phyloP scores from a whole-genome alignment of 2,888 invertebrate genomes.

The Xanthia icteritia region DNA sequence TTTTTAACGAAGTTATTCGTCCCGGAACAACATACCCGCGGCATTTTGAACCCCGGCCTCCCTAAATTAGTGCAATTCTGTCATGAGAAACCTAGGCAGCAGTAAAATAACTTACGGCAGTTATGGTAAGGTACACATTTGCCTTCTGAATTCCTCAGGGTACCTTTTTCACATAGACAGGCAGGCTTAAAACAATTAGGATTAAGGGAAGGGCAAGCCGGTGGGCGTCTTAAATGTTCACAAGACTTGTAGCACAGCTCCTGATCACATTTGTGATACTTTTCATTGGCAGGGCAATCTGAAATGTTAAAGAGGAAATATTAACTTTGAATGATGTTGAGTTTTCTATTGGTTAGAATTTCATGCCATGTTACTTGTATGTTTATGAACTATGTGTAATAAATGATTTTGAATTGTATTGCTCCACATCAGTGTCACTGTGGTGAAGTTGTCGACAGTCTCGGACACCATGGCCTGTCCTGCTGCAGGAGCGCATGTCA shows the following conservation, averaged over 20 bases:
- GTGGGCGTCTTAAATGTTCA: constrained; percentile 26
- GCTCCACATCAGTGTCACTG: no score
- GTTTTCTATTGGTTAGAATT: no score
- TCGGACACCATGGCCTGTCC: no score
- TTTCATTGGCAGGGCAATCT: constrained; percentile 50
- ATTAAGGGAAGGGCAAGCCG: constrained; percentile 31
- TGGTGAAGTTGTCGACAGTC: no score
- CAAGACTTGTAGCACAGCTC: constrained; percentile 53
- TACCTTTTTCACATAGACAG: constrained; percentile 28
- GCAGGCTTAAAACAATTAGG: constrained; percentile 33
- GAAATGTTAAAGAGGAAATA: constrained; percentile 25
- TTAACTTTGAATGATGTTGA: not conserved
- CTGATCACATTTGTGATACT: constrained; percentile 44
- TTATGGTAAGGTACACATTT: constrained; percentile 41
- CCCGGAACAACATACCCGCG: no score
- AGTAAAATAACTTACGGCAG: constrained; percentile 49
- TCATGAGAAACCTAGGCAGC: not conserved
- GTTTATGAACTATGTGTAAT: no score
- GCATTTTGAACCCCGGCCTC: no score
- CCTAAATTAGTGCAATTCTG: not conserved
- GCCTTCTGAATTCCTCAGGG: constrained; percentile 39
- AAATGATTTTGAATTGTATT: no score
- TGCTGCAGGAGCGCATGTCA: no score
- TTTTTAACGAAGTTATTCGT: no score
- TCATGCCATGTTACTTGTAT: no score